Percentiles rank a stretch among this genome's conserved stretches.
Conservation (phyloP, 1,140 invertebrate species). For the Caerostris darwini region DNA sequence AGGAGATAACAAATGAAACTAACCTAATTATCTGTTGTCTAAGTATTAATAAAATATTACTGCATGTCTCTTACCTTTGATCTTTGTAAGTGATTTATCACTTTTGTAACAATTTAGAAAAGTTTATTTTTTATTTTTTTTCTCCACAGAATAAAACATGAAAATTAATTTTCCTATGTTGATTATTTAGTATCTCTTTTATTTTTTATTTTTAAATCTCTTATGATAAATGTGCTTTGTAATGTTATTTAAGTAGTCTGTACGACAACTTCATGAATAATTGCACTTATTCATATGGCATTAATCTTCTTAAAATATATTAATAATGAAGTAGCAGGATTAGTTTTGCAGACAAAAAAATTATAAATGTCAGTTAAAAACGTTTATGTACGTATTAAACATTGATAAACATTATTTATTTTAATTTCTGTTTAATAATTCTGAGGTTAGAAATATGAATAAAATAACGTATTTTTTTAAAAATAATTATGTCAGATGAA, state of each 20-base stretch:
- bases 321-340: not conserved
- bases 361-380: no score
- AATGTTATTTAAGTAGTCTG: not conserved
- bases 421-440: no score
- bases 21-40: not conserved
- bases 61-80: not conserved
- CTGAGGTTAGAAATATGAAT: no score
- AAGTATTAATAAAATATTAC: slow-evolving; percentile 25
- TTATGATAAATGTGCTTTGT: slow-evolving; percentile 5
- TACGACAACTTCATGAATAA: slow-evolving; percentile 28
- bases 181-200: not conserved
- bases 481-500: no score
- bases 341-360: no score
- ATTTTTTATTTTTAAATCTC: not conserved
- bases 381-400: no score
- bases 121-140: slow-evolving; percentile 5
- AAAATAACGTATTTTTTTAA: no score
- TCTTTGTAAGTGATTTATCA: not conserved
- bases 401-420: no score
- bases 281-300: not conserved
- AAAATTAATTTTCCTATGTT: slow-evolving; percentile 2
- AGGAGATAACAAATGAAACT: not conserved
- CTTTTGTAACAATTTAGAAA: not conserved
- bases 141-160: not conserved
- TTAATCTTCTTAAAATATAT: not conserved